These are phyloP conservation scores for Macaria liturata DNA, from an alignment of 2,888 invertebrate species.

Conservation along the genomic window DNA sequence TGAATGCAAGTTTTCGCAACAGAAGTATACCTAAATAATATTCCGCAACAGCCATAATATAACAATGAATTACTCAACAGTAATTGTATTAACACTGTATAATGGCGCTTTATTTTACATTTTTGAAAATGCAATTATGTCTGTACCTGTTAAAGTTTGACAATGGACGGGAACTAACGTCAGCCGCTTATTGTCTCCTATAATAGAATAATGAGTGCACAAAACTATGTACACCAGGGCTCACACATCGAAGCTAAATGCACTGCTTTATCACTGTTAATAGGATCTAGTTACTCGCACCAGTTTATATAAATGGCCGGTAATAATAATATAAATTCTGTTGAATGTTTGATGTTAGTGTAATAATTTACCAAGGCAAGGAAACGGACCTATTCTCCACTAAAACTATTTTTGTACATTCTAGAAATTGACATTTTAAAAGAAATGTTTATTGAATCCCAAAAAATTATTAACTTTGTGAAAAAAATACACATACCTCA, in stretches of 20 bases:
- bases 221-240: constrained; percentile 59
- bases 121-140: constrained; percentile 72
- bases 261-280: constrained; percentile 26
- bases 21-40: constrained; percentile 38
- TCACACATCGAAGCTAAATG: constrained; percentile 49
- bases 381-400: too few species aligned
- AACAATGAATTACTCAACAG: constrained; percentile 71
- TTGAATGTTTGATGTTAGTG: too few species aligned
- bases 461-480: too few species aligned
- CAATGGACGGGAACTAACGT: constrained; percentile 73
- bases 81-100: constrained; percentile 71
- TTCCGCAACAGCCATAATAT: constrained; percentile 34
- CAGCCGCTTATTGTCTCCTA: constrained; percentile 65
- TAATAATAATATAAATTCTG: too few species aligned
- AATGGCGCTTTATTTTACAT: constrained; percentile 65
- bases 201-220: constrained; percentile 61
- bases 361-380: too few species aligned
- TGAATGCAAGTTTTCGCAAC: constrained; percentile 66
- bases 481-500: too few species aligned
- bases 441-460: too few species aligned
- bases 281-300: too few species aligned
- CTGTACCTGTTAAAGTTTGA: constrained; percentile 68
- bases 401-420: too few species aligned
- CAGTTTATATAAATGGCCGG: too few species aligned
- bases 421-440: too few species aligned